Evolutionary conservation across 2,113 vertebrate species (phyloP), one percentile per base, ranked within the genome.

Genomic region (Rhipidura dahli): DNA sequence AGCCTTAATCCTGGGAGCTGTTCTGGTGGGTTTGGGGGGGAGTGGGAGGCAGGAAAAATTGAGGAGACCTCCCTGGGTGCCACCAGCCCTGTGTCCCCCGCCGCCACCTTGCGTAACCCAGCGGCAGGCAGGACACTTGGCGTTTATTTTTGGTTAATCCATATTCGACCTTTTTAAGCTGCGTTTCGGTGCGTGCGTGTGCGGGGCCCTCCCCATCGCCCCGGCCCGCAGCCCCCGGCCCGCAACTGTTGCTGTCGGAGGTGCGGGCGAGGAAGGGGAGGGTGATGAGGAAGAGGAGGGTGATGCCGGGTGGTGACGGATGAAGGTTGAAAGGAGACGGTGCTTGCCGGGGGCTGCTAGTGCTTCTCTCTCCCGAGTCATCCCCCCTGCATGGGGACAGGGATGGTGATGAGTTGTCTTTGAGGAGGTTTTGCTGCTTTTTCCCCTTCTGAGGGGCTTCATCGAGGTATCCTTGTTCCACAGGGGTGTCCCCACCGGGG

Each of bases 81-180:
- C 89, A n/a, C 45, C 76, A 77, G 63, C 35, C 56, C 56, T 28
- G 60, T 83, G 49, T n/a, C 37, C 24, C 77, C 57, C 59, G 33
- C 79, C 20, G 15, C 86, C 95, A 89, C 97, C 97, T 97, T 97
- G 96, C 95, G n/a, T 96, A 96, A 97, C 95, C 69, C 90, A 66
- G 96, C 64, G 33, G 61, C 92, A 90, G 94, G 71, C 91, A 93
- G 93, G 96, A 91, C 94, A 88, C 83, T 93, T 75, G 47, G 70
- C 31, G 54, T 87, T 96, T 96, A 88, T 95, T 97, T 97, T 89
- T 56, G 94, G 87, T 93, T 95, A 95, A 95, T 95, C 96, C 96
- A 87, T 19, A 71, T 77, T 81, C 78, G 94, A 96, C 91, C 96
- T 94, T 95, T 95, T 72, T 33, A 92, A 97, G 91, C 95, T 87